phyloP scores from a whole-genome alignment of 1,140 invertebrate genomes.

The Caerostris darwini region DNA sequence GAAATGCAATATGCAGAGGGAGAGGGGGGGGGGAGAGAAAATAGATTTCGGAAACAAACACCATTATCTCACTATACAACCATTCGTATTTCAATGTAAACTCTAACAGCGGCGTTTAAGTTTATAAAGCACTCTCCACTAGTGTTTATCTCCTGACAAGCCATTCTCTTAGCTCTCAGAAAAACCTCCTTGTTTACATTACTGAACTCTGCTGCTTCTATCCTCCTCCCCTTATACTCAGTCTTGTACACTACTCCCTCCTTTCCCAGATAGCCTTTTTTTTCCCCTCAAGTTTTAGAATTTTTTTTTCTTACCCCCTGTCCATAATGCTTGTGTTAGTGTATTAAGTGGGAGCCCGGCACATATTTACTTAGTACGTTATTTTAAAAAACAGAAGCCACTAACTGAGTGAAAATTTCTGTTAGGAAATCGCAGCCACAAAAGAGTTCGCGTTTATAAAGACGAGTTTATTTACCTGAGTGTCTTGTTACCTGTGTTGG shows the following conservation, averaged over 20 bases:
- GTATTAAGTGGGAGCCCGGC: slow-evolving; percentile 3
- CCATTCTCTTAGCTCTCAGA: slow-evolving; percentile 66
- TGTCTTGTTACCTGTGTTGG: not conserved
- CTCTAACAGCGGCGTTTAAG: slow-evolving; percentile 66
- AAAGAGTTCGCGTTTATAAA: not conserved
- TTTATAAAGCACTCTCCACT: slow-evolving; percentile 69
- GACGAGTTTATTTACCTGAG: not conserved
- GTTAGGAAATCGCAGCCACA: not conserved
- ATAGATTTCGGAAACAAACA: slow-evolving; percentile 71
- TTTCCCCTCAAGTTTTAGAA: not conserved
- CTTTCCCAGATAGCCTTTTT: not conserved
- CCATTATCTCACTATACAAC: slow-evolving; percentile 75
- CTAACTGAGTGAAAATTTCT: not conserved
- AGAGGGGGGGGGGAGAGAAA: not conserved
- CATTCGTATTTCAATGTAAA: slow-evolving; percentile 77
- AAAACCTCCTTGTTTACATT: slow-evolving; percentile 66
- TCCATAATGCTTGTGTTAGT: slow-evolving; percentile 28
- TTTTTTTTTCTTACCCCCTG: not conserved
- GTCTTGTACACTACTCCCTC: slow-evolving; percentile 16
- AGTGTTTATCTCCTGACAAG: slow-evolving; percentile 75
- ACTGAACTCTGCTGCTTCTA: not conserved
- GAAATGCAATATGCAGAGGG: not conserved
- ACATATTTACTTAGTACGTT: not conserved
- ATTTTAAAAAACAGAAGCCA: slow-evolving; percentile 7
- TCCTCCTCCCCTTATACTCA: not conserved